Conservation (phyloP, 2,888 invertebrate genomes). For the Philereme vetulata region DNA sequence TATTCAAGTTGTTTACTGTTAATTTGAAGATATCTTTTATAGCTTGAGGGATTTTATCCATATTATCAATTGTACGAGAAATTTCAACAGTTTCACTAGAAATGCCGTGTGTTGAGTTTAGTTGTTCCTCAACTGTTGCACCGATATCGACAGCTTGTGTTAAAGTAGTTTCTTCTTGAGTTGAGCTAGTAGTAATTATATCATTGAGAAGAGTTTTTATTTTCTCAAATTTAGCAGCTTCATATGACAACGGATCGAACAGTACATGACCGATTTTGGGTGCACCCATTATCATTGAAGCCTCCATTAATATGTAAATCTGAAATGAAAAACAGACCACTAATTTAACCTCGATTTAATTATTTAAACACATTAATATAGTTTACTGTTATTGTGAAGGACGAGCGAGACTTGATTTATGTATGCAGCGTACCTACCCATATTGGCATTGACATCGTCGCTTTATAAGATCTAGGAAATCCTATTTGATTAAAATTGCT, state of each 20-base stretch:
- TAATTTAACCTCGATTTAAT: not conserved
- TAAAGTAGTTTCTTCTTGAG: constrained; percentile 9
- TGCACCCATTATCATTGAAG: constrained; percentile 39
- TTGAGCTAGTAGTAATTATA: not conserved
- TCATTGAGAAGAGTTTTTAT: constrained; percentile 13
- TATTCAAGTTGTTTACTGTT: constrained; percentile 7
- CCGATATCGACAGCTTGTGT: not conserved
- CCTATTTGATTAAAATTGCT: constrained; percentile 15
- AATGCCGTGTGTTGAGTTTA: not conserved
- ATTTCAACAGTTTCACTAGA: not conserved
- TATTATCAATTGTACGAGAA: not conserved
- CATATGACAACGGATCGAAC: constrained; percentile 48
- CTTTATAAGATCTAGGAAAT: constrained; percentile 10
- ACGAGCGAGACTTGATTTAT: constrained; percentile 1
- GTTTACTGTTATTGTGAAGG: not conserved
- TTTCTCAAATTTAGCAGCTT: constrained; percentile 38
- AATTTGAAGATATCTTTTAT: constrained; percentile 7
- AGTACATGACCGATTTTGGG: constrained; percentile 53
- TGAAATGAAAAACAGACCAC: constrained; percentile 10
- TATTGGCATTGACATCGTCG: constrained; percentile 29
- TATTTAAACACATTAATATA: not conserved
- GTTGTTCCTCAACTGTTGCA: not conserved
- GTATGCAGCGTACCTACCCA: constrained; percentile 20
- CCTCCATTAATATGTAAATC: constrained; percentile 6
- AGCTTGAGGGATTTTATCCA: not conserved